Percentiles rank a stretch among this genome's conserved stretches.
phyloP scores from a whole-genome alignment of 1,140 invertebrate genomes.

The Helicoverpa armigera region DNA sequence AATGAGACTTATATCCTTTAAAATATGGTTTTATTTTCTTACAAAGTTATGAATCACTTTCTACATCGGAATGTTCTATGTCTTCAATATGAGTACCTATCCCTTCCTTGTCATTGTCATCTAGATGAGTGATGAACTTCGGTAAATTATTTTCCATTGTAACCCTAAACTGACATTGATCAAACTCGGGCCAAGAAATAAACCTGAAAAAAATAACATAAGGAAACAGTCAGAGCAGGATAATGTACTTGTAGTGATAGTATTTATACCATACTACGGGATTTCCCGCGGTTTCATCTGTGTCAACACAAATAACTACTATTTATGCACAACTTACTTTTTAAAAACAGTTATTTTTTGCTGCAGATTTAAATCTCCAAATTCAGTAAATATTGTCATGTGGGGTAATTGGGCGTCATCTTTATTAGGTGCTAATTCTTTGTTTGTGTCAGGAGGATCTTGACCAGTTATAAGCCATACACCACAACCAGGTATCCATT shows the following conservation, averaged over 20 bases:
- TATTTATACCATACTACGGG: too few relatives aligned
- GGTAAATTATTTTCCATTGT: constrained; percentile 87
- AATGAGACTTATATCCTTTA: constrained; percentile 55
- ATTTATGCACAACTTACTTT: constrained; percentile 64
- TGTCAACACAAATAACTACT: not conserved
- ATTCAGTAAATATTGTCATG: constrained; percentile 89
- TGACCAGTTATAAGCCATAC: constrained; percentile 87
- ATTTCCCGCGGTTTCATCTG: too few relatives aligned
- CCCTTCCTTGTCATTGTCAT: constrained; percentile 66
- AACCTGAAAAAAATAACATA: constrained; percentile 71
- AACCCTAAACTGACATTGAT: constrained; percentile 86
- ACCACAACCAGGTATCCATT: constrained; percentile 89
- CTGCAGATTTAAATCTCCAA: constrained; percentile 87
- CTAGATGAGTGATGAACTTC: constrained; percentile 70
- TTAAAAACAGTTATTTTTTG: constrained; percentile 88
- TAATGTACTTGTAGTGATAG: too few relatives aligned
- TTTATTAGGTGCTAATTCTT: constrained; percentile 61
- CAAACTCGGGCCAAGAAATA: constrained; percentile 88
- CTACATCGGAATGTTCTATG: constrained; percentile 70
- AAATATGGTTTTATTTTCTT: constrained; percentile 56
- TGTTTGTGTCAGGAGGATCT: constrained; percentile 80
- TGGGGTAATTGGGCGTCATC: constrained; percentile 84
- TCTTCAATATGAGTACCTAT: constrained; percentile 69
- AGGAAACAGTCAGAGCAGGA: not conserved
- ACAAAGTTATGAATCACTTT: constrained; percentile 56